A percentile compares a stretch with the other conserved stretches of the same genome.
Evolutionary conservation across 2,113 vertebrate species (phyloP).

Genomic region (Brevimyrus niger): DNA sequence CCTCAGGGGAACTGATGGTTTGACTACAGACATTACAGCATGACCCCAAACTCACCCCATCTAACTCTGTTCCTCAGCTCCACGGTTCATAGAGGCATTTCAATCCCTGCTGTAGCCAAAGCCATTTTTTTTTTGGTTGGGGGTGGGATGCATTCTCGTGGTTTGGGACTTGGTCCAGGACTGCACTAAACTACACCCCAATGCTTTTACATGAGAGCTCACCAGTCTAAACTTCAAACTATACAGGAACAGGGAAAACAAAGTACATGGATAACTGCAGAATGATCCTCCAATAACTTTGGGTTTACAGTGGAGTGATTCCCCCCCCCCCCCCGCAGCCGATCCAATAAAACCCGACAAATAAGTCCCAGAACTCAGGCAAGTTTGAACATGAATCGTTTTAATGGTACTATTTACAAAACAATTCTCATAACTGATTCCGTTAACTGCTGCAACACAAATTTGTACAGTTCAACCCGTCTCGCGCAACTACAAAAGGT

Average conservation of each 20-base stretch:
- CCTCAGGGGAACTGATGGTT: neutral
- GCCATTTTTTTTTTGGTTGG: neutral
- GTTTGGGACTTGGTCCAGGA: neutral
- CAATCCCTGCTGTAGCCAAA: neutral
- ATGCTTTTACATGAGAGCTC: neutral
- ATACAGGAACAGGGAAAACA: neutral
- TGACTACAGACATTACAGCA: neutral
- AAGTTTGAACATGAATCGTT: constrained; percentile 69
- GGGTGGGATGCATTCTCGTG: neutral
- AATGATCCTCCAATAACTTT: neutral
- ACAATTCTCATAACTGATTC: constrained; percentile 56
- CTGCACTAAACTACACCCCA: neutral
- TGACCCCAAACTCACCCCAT: neutral
- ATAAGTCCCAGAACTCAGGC: constrained; percentile 18
- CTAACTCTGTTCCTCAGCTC: neutral
- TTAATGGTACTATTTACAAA: constrained; percentile 77
- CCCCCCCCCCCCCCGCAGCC: constrained; percentile 51
- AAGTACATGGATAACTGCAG: constrained; percentile 3
- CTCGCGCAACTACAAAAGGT: constrained; percentile 47
- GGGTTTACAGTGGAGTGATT: constrained; percentile 24
- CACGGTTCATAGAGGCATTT: neutral
- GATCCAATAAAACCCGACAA: constrained; percentile 41
- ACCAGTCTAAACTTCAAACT: neutral
- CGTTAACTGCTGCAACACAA: constrained; percentile 64
- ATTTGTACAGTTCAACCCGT: constrained; percentile 62